phyloP scores from a whole-genome alignment of 53 echinoderm and acorn worm species.

The Henricia sp. region DNA sequence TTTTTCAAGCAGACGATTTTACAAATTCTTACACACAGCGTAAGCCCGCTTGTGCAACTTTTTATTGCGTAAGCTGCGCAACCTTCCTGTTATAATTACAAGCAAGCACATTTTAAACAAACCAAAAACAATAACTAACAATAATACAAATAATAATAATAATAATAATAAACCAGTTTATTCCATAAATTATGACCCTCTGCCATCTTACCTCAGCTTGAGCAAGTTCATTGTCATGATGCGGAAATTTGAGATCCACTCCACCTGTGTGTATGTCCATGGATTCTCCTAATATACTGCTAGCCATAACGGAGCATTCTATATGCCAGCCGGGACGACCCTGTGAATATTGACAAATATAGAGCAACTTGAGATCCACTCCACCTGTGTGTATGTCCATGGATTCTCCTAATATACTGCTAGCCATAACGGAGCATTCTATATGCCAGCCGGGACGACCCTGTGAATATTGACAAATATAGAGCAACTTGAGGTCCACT shows the following conservation, averaged over 20 bases:
- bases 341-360: constrained; percentile 24
- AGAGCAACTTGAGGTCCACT: no score
- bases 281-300: constrained; percentile 86
- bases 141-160: no score
- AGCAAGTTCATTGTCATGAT: constrained; percentile 99
- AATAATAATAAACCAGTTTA: no score
- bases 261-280: constrained; percentile 99
- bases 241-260: constrained; percentile 90
- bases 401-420: no score
- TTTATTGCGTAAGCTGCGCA: background rate
- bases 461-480: no score
- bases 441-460: no score
- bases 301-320: constrained; percentile 98
- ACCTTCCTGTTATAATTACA: background rate
- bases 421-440: no score
- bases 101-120: no score
- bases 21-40: background rate
- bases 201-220: constrained; percentile 87
- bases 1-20: no score
- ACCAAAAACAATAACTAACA: background rate
- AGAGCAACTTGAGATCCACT: background rate
- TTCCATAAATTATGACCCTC: no score
- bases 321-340: constrained; percentile 99
- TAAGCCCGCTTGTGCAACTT: background rate
- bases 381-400: no score